A percentile compares a stretch with the other conserved stretches of the same genome.
These are phyloP conservation scores for Pachyuromys duprasi DNA, from an alignment of 2,797 vertebrate genomes.

Conservation along the genomic window DNA sequence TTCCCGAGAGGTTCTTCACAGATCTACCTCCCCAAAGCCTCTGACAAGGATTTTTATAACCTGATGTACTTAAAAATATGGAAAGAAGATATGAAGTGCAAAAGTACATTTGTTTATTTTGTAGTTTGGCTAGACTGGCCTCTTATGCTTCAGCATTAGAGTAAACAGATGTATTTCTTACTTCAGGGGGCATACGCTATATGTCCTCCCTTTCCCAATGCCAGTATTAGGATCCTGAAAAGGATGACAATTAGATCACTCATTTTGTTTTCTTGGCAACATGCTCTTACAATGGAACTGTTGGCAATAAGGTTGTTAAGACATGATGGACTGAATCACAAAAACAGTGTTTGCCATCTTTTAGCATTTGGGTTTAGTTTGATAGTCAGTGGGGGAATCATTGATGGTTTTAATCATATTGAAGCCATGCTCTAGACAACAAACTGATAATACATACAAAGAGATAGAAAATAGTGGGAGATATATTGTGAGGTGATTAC, in stretches of 20 bases:
- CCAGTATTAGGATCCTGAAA: background rate
- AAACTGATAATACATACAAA: background rate
- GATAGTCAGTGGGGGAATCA: background rate
- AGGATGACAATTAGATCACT: background rate
- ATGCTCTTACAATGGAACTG: background rate
- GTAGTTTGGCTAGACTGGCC: background rate
- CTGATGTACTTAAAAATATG: background rate
- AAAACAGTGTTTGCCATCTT: background rate
- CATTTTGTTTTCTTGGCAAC: background rate
- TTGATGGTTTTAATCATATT: background rate
- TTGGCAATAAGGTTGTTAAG: background rate
- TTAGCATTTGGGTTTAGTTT: background rate
- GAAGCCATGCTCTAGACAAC: background rate
- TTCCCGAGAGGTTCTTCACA: background rate
- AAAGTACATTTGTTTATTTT: background rate
- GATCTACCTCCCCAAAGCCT: background rate
- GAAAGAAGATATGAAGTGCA: background rate
- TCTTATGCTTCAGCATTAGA: background rate
- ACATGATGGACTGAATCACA: background rate
- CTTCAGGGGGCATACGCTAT: background rate
- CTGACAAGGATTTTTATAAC: background rate
- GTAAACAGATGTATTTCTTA: background rate
- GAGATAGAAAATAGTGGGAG: background rate
- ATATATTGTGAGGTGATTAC: background rate
- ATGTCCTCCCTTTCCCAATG: background rate